Percentiles rank a stretch among this genome's conserved stretches.
Conservation (phyloP, 2,113 vertebrate species). For the Manacus vitellinus region DNA sequence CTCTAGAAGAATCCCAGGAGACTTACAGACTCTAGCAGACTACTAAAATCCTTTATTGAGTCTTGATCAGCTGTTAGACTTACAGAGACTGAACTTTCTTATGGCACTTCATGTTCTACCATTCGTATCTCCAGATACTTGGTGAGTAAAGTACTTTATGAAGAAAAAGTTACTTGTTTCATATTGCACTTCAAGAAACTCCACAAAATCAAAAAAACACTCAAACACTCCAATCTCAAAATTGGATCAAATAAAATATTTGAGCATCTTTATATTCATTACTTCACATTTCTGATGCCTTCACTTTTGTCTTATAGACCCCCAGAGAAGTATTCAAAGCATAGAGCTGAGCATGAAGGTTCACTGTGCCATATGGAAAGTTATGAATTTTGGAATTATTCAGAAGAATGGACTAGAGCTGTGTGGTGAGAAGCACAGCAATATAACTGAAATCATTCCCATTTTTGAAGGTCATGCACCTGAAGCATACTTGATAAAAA, state of each 20-base stretch:
- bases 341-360: background rate
- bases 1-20: background rate
- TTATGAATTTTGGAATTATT: background rate
- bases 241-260: background rate
- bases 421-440: background rate
- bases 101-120: background rate
- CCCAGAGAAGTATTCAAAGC: background rate
- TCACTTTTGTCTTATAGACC: background rate
- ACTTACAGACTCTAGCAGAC: background rate
- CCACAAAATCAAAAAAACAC: accelerated
- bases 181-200: background rate
- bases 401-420: background rate
- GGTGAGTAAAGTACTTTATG: background rate
- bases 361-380: background rate
- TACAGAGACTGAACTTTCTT: background rate
- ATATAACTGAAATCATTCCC: background rate
- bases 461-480: background rate
- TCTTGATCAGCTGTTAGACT: background rate
- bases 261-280: background rate
- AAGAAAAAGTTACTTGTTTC: background rate
- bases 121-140: background rate
- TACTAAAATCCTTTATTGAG: background rate
- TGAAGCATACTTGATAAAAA: background rate
- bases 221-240: background rate
- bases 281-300: background rate